Evolutionary conservation across 2,113 vertebrate genomes (phyloP), one percentile per base, ranked within the genome.

Genomic region (Callipepla squamata): DNA sequence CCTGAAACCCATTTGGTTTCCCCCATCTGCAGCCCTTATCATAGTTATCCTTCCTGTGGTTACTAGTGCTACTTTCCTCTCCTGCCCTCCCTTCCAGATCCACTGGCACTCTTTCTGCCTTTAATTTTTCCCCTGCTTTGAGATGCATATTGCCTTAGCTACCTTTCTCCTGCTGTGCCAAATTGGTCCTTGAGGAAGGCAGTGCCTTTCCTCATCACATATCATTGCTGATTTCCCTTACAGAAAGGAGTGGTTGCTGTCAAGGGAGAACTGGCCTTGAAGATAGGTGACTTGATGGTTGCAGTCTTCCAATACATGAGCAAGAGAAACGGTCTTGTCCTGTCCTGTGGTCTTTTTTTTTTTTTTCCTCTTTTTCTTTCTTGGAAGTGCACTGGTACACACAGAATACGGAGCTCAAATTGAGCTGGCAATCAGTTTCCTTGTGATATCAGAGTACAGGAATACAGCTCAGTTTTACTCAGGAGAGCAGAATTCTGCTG

Each of bases 151-250:
- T 94, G 78, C 86, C 80, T 77, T 85, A 92, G 81, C 93, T 92
- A 36, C 76, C 89, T 76, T 94, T 72, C 78, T 68, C 97, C 96
- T 82, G 93, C 97, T 96, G 96, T 94, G 97, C 81, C 87, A 97
- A 97, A 97, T 97, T 96, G 97, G 89, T 82, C 94, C 97, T 97
- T 69, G 90, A 96, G 84, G 83, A 90, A 87, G 93, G 95, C 92
- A 93, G 6, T 74, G 93, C 95, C 96, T 95, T 97, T 94, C 93
- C 95, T 97, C 93, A 97, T 94, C 77, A 44, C 7, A 1, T 85
- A 77, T 69, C 79, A 15, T 45, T 30, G 70, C 92, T 92, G 93
- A 95, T 96, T 96, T 90, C 74, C 76, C 86, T 92, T 66, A 51
- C 44, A 94, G 92, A 93, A 91, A 94, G 86, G 81, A 91, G 84